Evolutionary conservation across 92 coral and sea anemone genomes (phyloP).

Genomic region (Porites lobata): DNA sequence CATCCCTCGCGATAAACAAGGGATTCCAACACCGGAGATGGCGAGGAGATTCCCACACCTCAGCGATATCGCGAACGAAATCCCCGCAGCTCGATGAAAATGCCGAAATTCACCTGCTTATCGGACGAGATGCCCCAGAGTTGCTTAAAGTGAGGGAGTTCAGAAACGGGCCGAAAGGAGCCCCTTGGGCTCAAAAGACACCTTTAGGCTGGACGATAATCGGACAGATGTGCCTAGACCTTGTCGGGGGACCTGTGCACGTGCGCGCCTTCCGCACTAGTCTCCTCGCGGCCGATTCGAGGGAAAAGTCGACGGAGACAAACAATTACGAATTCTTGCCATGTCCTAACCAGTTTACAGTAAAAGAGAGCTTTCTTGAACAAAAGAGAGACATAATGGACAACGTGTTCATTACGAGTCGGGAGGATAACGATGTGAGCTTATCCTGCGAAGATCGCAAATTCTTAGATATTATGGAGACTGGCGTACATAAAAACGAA

Average conservation of each 20-base stretch:
- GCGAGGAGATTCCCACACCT: conserved; percentile 65
- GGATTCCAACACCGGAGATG: conserved; percentile 66
- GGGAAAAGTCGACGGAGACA: neutral
- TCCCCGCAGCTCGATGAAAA: neutral
- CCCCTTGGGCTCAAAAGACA: conserved; percentile 46
- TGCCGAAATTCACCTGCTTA: too few species aligned
- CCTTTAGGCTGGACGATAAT: conserved; percentile 15
- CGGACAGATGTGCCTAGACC: too few species aligned
- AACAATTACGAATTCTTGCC: conserved; percentile 11
- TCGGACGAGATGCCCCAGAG: conserved; percentile 48
- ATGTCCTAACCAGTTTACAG: conserved; percentile 61
- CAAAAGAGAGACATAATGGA: neutral
- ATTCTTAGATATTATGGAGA: conserved; percentile 50
- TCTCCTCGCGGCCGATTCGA: conserved; percentile 2
- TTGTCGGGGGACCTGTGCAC: conserved; percentile 16
- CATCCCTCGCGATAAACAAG: conserved; percentile 43
- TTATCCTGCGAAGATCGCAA: conserved; percentile 55
- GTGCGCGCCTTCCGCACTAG: conserved; percentile 46
- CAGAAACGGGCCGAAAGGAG: conserved; percentile 56
- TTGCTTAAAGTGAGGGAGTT: conserved; percentile 65
- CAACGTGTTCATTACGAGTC: conserved; percentile 47
- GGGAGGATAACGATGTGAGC: conserved; percentile 53
- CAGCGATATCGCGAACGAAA: conserved; percentile 47
- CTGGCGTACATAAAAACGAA: conserved; percentile 49
- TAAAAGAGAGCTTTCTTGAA: conserved; percentile 37